Evolutionary conservation across 2,113 vertebrate genomes (phyloP).

Genomic region (Hyla sarda): DNA sequence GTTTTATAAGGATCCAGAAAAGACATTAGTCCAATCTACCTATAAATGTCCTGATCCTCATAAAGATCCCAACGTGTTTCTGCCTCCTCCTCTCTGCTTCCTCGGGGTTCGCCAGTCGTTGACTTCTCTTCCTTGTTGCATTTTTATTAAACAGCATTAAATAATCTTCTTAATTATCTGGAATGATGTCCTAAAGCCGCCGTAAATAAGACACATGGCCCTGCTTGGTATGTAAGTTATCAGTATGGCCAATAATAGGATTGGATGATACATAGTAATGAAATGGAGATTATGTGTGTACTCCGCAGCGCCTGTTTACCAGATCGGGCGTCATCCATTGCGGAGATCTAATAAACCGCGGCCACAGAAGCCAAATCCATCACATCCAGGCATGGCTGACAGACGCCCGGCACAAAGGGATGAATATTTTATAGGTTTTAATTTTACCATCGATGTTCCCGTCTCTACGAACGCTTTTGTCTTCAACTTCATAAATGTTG

Average conservation of each 20-base stretch:
- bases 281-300: slow-evolving; percentile 12
- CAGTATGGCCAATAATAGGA: background rate
- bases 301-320: background rate
- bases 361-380: slow-evolving; percentile 3
- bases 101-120: background rate
- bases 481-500: slow-evolving; percentile 46
- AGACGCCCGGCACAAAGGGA: slow-evolving; percentile 61
- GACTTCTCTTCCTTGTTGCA: background rate
- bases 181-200: background rate
- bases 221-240: background rate
- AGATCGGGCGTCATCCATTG: slow-evolving; percentile 12
- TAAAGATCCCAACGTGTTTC: background rate
- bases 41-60: background rate
- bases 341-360: slow-evolving; percentile 9
- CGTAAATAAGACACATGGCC: background rate
- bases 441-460: slow-evolving; percentile 69
- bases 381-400: slow-evolving; percentile 58
- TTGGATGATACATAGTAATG: slow-evolving; percentile 6
- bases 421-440: slow-evolving; percentile 75
- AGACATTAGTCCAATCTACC: background rate
- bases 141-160: background rate
- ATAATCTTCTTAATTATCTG: slow-evolving; percentile 11
- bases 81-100: background rate
- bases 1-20: background rate
- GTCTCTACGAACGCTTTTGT: slow-evolving; percentile 35